Conservation (phyloP, 1,140 invertebrate species). For the Saccostrea glomerata region DNA sequence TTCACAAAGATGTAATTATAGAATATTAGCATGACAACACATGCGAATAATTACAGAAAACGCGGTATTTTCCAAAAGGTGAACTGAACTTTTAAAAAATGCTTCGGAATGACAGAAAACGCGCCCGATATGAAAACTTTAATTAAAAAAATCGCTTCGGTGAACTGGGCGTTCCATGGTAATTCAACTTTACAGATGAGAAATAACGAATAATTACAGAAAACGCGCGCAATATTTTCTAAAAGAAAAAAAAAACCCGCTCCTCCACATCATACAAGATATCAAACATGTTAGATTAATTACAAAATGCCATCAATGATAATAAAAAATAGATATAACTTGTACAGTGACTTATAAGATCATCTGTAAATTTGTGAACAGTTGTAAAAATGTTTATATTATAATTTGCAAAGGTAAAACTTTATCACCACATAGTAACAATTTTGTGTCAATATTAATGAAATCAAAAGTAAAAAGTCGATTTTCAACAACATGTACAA, state of each 20-base stretch:
- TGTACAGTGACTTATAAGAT: constrained; percentile 17
- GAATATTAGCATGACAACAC: neutral
- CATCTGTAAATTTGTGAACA: constrained; percentile 16
- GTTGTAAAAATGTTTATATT: constrained; percentile 20
- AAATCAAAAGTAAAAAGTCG: neutral
- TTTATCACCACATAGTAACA: constrained; percentile 20
- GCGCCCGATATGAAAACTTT: neutral
- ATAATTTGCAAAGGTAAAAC: constrained; percentile 12
- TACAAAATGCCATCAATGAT: constrained; percentile 11
- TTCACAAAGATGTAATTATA: constrained; percentile 15
- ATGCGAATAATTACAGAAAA: neutral
- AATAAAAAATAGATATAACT: constrained; percentile 35
- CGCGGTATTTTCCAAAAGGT: constrained; percentile 28
- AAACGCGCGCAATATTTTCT: constrained; percentile 14
- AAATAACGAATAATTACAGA: constrained; percentile 30
- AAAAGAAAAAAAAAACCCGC: neutral
- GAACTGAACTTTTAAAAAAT: constrained; percentile 11
- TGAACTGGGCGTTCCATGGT: neutral
- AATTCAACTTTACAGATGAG: neutral
- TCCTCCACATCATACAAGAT: neutral
- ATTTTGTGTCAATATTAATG: constrained; percentile 26
- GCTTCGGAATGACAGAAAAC: constrained; percentile 6
- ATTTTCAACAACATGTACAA: neutral
- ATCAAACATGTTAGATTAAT: constrained; percentile 1
- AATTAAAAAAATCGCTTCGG: constrained; percentile 4